Base-by-base conservation (phyloP, 2,888 invertebrate species). In the Panorpa germanica region DNA sequence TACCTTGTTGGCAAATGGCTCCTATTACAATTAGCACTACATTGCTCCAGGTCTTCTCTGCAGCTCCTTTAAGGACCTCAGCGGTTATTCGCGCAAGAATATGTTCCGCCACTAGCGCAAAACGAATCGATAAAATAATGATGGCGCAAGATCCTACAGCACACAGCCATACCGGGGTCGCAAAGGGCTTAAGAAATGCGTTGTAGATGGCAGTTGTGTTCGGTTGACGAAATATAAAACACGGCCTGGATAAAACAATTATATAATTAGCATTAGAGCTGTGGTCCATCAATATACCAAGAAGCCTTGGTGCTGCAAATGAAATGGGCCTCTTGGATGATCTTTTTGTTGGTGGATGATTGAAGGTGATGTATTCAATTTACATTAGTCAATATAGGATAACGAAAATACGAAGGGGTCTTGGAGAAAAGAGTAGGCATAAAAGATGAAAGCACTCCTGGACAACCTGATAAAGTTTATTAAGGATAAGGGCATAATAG, bases 191-290 rank as follows among this genome's bases (percentile, higher is more conserved):
- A 1, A 70, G 55, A 45, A 73, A 76, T 15, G 70, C 64, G 22
- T 65, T 63, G 35, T 61, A 64, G 40, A 67, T 61, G 23, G 61
- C 58, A 1, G 61, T 57, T 22, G 59, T 58, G 38, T 67, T 66
- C 0, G 76, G 75, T 44, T 71, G 70, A 1, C 73, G 66, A 42
- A 75, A 70, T 34, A 76, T 64, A 43, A 76, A 70, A 25, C 61
- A 57, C 3, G 68, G 64, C 35, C 74, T 73, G 44, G 17, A 46
- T 45, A 37, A 25, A 16, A 25, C 12, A 27, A 21, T 17, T 14
- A 28, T 12, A 15, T 26, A 5, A 27, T n/a, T 10, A 10, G 4
- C 12, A 24, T 9, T 24, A 13, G 14, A 24, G 14, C 15, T 16
- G 12, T 27, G n/a, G n/a, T n/a, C n/a, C n/a, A n/a, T n/a, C n/a